These are phyloP conservation scores for Fukomys damarensis DNA, from an alignment of 2,113 vertebrate genomes.

Conservation along the genomic window DNA sequence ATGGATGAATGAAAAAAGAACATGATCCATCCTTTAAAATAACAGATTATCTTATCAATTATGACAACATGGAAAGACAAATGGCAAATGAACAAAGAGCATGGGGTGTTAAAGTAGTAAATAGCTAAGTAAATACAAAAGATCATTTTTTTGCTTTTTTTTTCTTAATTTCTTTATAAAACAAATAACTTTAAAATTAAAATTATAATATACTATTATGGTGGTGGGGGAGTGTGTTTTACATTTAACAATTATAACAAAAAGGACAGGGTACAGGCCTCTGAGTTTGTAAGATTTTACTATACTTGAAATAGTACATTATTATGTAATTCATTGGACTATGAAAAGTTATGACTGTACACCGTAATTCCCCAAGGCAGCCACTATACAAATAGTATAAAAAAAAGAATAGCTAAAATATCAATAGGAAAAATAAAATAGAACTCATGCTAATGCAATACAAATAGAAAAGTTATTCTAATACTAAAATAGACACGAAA, in stretches of 20 bases:
- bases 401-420: constrained; percentile 3
- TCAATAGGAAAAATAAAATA: constrained; percentile 15
- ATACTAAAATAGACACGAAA: not conserved
- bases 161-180: not conserved
- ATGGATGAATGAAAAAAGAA: not conserved
- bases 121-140: not conserved
- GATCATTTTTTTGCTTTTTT: not conserved
- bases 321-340: constrained; percentile 44
- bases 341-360: constrained; percentile 4
- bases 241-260: not conserved
- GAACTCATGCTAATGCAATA: not conserved
- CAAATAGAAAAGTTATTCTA: not conserved
- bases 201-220: not conserved
- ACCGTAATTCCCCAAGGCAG: not conserved
- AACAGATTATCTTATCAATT: not conserved
- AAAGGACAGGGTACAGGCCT: not conserved
- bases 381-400: constrained; percentile 2
- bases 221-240: not conserved
- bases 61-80: not conserved
- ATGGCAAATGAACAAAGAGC: not conserved
- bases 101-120: not conserved
- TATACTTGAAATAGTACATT: constrained; percentile 42
- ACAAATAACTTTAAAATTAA: constrained; percentile 52
- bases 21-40: not conserved
- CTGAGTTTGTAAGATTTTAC: constrained; percentile 33